Percentiles rank a stretch among this genome's conserved stretches.
These are phyloP conservation scores for Myathropa florea DNA, from an alignment of 2,888 invertebrate species.

Conservation along the genomic window DNA sequence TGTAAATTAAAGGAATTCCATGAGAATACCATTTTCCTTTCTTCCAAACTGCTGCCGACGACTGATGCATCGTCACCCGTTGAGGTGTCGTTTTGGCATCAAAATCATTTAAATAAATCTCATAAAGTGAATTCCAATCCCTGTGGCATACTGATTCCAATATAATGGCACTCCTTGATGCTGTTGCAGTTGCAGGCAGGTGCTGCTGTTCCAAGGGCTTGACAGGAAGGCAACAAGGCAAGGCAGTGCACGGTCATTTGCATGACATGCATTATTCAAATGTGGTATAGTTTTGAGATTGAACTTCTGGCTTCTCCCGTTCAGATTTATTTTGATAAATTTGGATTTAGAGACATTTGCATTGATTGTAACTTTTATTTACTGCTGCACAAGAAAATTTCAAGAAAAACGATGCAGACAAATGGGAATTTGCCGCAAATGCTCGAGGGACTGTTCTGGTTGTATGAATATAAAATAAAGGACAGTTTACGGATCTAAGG, in stretches of 20 bases:
- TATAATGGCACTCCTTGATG: slow-evolving; percentile 39
- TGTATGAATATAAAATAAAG: too few relatives aligned
- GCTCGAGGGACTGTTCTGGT: too few relatives aligned
- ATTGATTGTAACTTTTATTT: not conserved
- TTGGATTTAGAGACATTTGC: not conserved
- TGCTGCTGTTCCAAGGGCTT: not conserved
- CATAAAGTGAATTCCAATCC: slow-evolving; percentile 49
- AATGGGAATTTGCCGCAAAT: not conserved
- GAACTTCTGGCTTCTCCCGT: not conserved
- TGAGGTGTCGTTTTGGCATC: slow-evolving; percentile 60
- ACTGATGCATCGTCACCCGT: not conserved
- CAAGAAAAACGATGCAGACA: not conserved
- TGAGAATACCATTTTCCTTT: not conserved
- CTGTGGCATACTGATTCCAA: slow-evolving; percentile 56
- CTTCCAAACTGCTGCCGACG: not conserved
- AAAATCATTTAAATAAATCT: slow-evolving; percentile 58
- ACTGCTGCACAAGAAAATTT: not conserved
- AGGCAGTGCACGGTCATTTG: not conserved
- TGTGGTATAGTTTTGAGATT: not conserved
- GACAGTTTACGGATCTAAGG: too few relatives aligned
- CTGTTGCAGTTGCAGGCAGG: slow-evolving; percentile 24
- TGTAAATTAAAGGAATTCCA: not conserved
- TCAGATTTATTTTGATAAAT: not conserved
- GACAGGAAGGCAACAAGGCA: not conserved
- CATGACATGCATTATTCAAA: not conserved